Evolutionary conservation across 2,797 vertebrate species (phyloP).

Genomic region (Buphagus erythrorhynchus): DNA sequence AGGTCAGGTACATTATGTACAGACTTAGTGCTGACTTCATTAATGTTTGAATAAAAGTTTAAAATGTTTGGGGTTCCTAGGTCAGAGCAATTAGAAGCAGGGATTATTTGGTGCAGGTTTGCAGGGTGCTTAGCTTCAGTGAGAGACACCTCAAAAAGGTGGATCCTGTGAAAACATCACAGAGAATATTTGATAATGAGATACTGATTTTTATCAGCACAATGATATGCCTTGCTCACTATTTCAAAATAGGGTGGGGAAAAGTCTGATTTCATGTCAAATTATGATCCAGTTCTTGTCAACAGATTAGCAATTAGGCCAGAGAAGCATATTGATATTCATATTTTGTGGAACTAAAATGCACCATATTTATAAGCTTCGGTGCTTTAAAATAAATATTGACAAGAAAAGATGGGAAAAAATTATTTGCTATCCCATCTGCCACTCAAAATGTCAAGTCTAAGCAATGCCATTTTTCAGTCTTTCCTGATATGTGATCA

Average conservation of each 20-base stretch:
- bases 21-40: background rate
- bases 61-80: background rate
- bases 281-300: conserved; percentile 13
- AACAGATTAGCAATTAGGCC: conserved; percentile 21
- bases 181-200: background rate
- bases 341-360: background rate
- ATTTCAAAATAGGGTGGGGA: background rate
- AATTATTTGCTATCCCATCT: conserved; percentile 27
- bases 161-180: background rate
- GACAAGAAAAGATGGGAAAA: background rate
- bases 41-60: background rate
- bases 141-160: background rate
- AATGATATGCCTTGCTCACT: background rate
- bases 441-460: conserved; percentile 39
- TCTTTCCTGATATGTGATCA: background rate
- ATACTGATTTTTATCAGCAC: background rate
- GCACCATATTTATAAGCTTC: background rate
- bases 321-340: background rate
- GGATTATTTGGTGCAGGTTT: background rate
- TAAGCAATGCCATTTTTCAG: background rate
- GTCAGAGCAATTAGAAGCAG: background rate
- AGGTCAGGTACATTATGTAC: background rate
- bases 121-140: background rate
- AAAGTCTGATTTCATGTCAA: background rate
- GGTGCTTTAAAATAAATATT: conserved; percentile 17